Base-by-base conservation (phyloP, 2,797 vertebrate species). In the Lagorchestes hirsutus region DNA sequence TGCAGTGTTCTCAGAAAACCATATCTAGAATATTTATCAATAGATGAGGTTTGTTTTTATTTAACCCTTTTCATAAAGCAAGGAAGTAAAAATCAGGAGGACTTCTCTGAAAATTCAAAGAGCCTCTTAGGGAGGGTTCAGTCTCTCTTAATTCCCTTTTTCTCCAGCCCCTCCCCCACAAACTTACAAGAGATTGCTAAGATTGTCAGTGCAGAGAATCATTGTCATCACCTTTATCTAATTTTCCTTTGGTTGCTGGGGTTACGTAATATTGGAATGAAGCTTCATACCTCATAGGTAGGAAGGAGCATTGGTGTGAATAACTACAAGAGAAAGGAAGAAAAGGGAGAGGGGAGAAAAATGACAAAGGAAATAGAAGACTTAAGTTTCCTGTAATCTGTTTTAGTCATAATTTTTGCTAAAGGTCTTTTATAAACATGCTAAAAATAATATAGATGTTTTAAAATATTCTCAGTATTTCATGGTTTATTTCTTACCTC, bases 1-100 rank as follows among this genome's bases (percentile, higher is more conserved):
- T 0, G 0, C 22, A 31, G 27, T 58, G 2, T 82, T 22, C 31
- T 8, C 5, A 3, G 6, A 54, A 28, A 13, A 18, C 12, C 34
- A 4, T 28, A 3, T 9, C 6, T 4, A 57, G n/a, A n/a, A n/a
- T 5, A 18, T n/a, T 91, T 27, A 18, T 46, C 55, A 55, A 0
- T 6, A 3, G 50, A 50, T 6, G 18, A 9, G 54, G 94, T 14
- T 16, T 55, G 0, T 0, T 59, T 90, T 10, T 3, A 3, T 55
- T 54, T 31, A 55, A 55, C 54, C 1, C 52, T 57, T 56, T 91
- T 52, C 87, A 52, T 57, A 67, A 40, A 46, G 2, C 92, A 14
- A 27, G 82, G 54, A 34, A 1, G 11, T 11, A 55, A 6, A 40
- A 90, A 67, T 24, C 31, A 56, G 40, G 58, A 54, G n/a, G 40